Base-by-base conservation (phyloP, 2,797 vertebrate species). In the Philypnodon macrostomus region DNA sequence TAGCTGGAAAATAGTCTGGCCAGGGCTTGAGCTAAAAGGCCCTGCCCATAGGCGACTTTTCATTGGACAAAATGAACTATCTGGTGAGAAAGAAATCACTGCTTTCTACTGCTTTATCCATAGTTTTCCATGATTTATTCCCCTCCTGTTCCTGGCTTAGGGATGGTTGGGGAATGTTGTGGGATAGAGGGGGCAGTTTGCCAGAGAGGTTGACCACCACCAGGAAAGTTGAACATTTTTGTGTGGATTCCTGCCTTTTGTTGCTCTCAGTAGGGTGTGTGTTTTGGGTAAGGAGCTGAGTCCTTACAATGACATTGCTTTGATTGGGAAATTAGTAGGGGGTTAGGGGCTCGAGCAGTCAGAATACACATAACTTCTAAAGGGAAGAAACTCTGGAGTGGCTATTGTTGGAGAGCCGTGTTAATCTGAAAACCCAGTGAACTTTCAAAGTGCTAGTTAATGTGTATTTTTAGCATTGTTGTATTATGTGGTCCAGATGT, bases 41-140 rank as follows among this genome's bases (percentile, higher is more conserved):
- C 65, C 70, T 67, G 57, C 32, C 21, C 42, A 63, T 51, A 40
- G 56, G 47, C 27, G 37, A 21, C 68, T 48, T 69, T 63, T 65
- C 58, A 61, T 63, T 33, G 53, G 46, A 66, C 71, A 82, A 65
- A 27, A 87, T 87, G 83, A 87, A 85, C 70, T 85, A 84, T 75
- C 62, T 83, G 77, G 84, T 84, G 80, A 85, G 85, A 29, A 17
- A 24, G 17, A 55, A 67, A 75, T 51, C 52, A 54, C 44, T 37
- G 56, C 60, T 24, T 39, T 17, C 18, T 1, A 16, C n/a, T 27
- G 24, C 33, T 26, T 18, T 48, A 9, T 30, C 7, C 30, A 14
- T 33, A 12, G 31, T 47, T 34, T 29, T 40, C 19, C 26, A 4
- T 13, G 40, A 26, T 53, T 47, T 49, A 32, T 56, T n/a, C 40